A percentile compares a stretch with the other conserved stretches of the same genome.
Evolutionary conservation across 2,888 invertebrate genomes (phyloP).

Genomic region (Rhimphoctona megacephalus): DNA sequence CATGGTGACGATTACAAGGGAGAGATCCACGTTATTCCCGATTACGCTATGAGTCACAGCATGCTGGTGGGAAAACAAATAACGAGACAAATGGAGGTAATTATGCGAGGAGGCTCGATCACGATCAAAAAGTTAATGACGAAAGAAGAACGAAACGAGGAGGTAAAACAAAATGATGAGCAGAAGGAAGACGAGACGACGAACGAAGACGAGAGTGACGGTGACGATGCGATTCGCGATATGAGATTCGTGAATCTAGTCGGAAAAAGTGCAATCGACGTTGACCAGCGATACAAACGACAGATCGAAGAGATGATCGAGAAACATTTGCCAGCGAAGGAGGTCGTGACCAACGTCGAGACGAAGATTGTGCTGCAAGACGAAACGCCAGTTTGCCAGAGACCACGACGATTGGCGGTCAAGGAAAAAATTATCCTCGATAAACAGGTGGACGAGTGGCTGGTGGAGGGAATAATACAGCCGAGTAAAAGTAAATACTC

Average conservation of each 20-base stretch:
- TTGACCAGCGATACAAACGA: slow-evolving; percentile 66
- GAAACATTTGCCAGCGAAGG: slow-evolving; percentile 71
- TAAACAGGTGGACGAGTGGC: too few relatives aligned
- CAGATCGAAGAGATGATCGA: slow-evolving; percentile 67
- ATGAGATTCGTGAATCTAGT: slow-evolving; percentile 54
- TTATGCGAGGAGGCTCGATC: too few relatives aligned
- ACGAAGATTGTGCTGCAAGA: too few relatives aligned
- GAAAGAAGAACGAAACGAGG: slow-evolving; percentile 58
- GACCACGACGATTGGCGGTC: too few relatives aligned
- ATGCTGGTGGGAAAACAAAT: too few relatives aligned
- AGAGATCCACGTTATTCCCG: slow-evolving; percentile 51
- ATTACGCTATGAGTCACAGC: slow-evolving; percentile 47
- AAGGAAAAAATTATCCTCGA: too few relatives aligned
- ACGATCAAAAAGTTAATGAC: slow-evolving; percentile 43
- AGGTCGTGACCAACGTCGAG: slow-evolving; percentile 67
- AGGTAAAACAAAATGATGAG: neutral
- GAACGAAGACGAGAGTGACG: too few relatives aligned
- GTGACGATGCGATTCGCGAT: slow-evolving; percentile 8
- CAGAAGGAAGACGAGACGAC: slow-evolving; percentile 51
- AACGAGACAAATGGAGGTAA: too few relatives aligned
- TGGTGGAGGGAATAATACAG: too few relatives aligned
- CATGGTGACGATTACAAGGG: slow-evolving; percentile 31
- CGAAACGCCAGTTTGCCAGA: slow-evolving; percentile 75
- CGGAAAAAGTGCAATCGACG: slow-evolving; percentile 61
- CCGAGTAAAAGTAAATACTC: too few relatives aligned